These are phyloP conservation scores for Scaeva pyrastri DNA, from an alignment of 2,888 invertebrate species.

Conservation along the genomic window DNA sequence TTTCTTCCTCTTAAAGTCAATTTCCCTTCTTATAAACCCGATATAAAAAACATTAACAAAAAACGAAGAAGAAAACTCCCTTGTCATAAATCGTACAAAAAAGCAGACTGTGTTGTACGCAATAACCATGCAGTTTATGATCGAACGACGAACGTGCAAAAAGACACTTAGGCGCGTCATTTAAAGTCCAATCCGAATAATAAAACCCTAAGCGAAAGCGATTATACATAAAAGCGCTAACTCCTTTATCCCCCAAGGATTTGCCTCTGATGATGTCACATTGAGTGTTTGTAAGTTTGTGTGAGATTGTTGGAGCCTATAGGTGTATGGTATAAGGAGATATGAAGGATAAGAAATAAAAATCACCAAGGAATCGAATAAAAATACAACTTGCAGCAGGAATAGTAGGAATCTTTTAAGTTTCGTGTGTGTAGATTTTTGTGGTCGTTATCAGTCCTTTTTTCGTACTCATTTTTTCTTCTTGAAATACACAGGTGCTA, in stretches of 20 bases:
- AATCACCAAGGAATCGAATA: constrained; percentile 69
- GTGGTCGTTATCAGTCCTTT: constrained; percentile 70
- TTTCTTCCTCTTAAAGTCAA: constrained; percentile 5
- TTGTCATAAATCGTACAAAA: constrained; percentile 54
- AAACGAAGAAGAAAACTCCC: neutral
- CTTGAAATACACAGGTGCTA: constrained; percentile 64
- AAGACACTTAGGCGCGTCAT: constrained; percentile 72
- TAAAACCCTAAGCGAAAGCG: constrained; percentile 71
- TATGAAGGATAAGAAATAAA: constrained; percentile 64
- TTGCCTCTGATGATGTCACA: constrained; percentile 22
- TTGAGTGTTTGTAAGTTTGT: constrained; percentile 5
- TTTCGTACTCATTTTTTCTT: constrained; percentile 24
- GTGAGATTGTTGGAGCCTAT: constrained; percentile 13
- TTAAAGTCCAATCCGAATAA: constrained; percentile 67
- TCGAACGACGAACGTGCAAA: constrained; percentile 69
- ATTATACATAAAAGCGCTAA: constrained; percentile 57
- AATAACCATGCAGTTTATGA: constrained; percentile 72
- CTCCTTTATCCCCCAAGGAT: constrained; percentile 34
- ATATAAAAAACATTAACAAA: constrained; percentile 6
- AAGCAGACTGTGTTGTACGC: constrained; percentile 43
- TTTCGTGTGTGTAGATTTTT: constrained; percentile 63
- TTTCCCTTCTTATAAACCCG: neutral
- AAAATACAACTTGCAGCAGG: constrained; percentile 71
- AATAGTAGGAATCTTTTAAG: constrained; percentile 64
- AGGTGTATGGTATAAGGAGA: constrained; percentile 17